Evolutionary conservation across 1,140 invertebrate species (phyloP).

Genomic region (Drusus annulatus): DNA sequence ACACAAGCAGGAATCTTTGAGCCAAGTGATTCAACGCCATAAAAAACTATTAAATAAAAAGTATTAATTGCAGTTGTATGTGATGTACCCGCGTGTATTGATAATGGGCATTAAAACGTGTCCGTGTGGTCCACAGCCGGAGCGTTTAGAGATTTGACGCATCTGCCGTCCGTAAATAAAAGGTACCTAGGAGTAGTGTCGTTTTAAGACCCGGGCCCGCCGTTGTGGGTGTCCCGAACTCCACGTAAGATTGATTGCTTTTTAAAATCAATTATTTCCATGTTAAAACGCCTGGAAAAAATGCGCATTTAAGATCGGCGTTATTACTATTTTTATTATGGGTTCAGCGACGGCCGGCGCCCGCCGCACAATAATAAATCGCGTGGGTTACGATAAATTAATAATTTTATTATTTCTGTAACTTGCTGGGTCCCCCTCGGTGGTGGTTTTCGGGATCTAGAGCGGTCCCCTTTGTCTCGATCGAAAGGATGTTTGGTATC

Average conservation of each 20-base stretch:
- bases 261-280: constrained; percentile 59
- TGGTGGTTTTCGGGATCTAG: constrained; percentile 5
- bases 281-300: constrained; percentile 51
- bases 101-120: neutral
- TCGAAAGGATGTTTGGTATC: constrained; percentile 16
- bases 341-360: constrained; percentile 17
- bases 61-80: neutral
- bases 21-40: too few relatives aligned
- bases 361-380: constrained; percentile 8
- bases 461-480: constrained; percentile 19
- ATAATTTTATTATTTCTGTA: constrained; percentile 38
- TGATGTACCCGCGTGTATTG: too few relatives aligned
- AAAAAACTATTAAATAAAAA: too few relatives aligned
- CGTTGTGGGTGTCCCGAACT: constrained; percentile 38
- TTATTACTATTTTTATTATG: constrained; percentile 43
- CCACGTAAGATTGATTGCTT: constrained; percentile 53
- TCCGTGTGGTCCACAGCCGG: constrained; percentile 17
- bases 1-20: too few relatives aligned
- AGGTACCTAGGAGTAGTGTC: constrained; percentile 24
- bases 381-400: constrained; percentile 31
- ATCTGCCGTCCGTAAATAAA: constrained; percentile 42
- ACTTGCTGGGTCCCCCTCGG: neutral
- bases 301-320: constrained; percentile 47
- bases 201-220: constrained; percentile 1
- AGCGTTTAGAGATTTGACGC: constrained; percentile 35